These are phyloP conservation scores for Salmo trutta DNA, from an alignment of 2,797 vertebrate genomes.

Conservation along the genomic window DNA sequence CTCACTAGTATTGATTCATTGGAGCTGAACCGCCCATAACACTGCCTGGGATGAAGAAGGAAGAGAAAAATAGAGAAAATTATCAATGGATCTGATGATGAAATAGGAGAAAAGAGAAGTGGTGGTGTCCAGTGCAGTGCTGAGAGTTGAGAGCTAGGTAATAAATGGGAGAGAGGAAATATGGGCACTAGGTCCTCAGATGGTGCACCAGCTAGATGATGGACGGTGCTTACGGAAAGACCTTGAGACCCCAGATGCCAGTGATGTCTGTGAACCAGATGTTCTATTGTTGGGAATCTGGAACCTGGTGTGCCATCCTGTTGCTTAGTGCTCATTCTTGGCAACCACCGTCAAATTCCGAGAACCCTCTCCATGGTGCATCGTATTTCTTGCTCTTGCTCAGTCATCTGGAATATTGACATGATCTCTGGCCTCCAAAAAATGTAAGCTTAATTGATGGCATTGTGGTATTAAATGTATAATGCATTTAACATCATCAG, in stretches of 20 bases:
- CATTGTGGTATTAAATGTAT: constrained; percentile 33
- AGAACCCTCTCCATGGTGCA: neutral
- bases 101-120: constrained; percentile 8
- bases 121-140: neutral
- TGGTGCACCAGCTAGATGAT: constrained; percentile 10
- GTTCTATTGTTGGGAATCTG: constrained; percentile 15
- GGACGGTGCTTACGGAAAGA: constrained; percentile 28
- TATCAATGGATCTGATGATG: constrained; percentile 42
- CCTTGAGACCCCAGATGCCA: constrained; percentile 34
- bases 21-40: constrained; percentile 45
- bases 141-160: constrained; percentile 12
- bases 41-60: constrained; percentile 45
- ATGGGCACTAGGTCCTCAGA: constrained; percentile 13
- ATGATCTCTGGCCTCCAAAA: constrained; percentile 7
- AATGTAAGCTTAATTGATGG: neutral
- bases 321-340: constrained; percentile 20
- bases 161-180: constrained; percentile 15
- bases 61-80: constrained; percentile 29
- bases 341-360: constrained; percentile 25
- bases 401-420: constrained; percentile 19
- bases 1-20: constrained; percentile 69
- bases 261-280: constrained; percentile 36
- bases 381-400: neutral
- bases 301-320: constrained; percentile 11
- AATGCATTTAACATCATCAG: constrained; percentile 36